These are phyloP conservation scores for Clepsis dumicolana DNA, from an alignment of 2,888 invertebrate species.

Conservation along the genomic window DNA sequence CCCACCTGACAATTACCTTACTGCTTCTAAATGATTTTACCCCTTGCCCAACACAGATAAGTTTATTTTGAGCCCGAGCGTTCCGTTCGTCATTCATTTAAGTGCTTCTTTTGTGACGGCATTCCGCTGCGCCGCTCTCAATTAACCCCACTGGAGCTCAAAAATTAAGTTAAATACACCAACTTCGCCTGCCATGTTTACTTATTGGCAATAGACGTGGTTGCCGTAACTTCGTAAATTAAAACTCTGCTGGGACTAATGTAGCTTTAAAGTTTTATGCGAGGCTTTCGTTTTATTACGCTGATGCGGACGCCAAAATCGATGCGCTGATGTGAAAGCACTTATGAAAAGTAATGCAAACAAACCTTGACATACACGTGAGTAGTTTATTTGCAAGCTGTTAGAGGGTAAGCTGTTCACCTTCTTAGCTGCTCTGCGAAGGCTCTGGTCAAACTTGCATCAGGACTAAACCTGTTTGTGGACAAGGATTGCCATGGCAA, in stretches of 20 bases:
- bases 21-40: slow-evolving; percentile 79
- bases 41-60: slow-evolving; percentile 84
- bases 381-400: not conserved
- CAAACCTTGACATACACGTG: not conserved
- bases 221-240: slow-evolving; percentile 75
- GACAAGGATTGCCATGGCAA: no score
- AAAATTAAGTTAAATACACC: slow-evolving; percentile 86
- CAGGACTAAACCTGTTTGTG: no score
- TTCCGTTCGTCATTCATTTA: slow-evolving; percentile 74
- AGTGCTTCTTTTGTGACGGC: slow-evolving; percentile 85
- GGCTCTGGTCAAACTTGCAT: no score
- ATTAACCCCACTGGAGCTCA: slow-evolving; percentile 82
- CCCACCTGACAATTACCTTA: slow-evolving; percentile 77
- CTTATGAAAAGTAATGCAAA: slow-evolving; percentile 27
- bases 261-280: slow-evolving; percentile 54
- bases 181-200: slow-evolving; percentile 77
- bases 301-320: slow-evolving; percentile 47
- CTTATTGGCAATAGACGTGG: slow-evolving; percentile 78
- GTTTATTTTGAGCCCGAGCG: slow-evolving; percentile 85
- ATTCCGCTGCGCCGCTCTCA: slow-evolving; percentile 78
- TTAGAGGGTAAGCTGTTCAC: not conserved
- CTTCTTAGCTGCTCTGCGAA: no score
- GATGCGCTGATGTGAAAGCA: slow-evolving; percentile 43
- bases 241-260: slow-evolving; percentile 66
- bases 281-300: slow-evolving; percentile 48